Evolutionary conservation across 1,140 invertebrate species (phyloP), one percentile per base, ranked within the genome.

Genomic region (Meloidogyne hapla): DNA sequence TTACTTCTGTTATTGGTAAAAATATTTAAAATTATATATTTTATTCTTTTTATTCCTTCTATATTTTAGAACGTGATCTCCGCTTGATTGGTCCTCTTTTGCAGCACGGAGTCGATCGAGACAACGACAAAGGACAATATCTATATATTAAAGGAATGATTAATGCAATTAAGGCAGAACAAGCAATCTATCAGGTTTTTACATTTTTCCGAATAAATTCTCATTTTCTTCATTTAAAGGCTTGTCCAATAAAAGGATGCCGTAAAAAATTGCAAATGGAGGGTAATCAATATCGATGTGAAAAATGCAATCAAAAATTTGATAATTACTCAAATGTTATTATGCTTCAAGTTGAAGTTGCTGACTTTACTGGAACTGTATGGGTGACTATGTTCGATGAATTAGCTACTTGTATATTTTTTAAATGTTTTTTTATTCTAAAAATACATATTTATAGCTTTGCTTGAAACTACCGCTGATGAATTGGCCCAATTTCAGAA

Each of bases 371-470:
- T 33, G 92, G 91, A 28, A 91, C 91, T 85, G 91, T 92, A 69
- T 97, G 95, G 92, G 91, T 93, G 1, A 96, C 93, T 13, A 91
- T 93, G 61, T 98, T 98, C 87, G 93, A 92, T 82, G 93, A 95
- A 26, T 90, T 91, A 15, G 94, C 92, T 1, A 56, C 48, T n/a
- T 56, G 48, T 56, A 6, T 56, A 6, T 56, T 8, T 56, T 56
- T 56, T 21, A 18, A 42, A 42, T 10, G 9, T 42, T 13, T 42
- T 42, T 42, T 42, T 10, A 13, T 10, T 15, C 12, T 12, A 42
- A 42, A 42, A 42, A 12, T 42, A 42, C 2, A 9, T 38, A 38
- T 56, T 56, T 56, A 94, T 96, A 88, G 89, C 90, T 56, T 87
- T 98, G 65, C 83, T 98, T 1, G 92, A 92, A 0, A 89, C 89